Evolutionary conservation across 2,797 vertebrate genomes (phyloP).

Genomic region (Parauchenoglanis ngamensis): DNA sequence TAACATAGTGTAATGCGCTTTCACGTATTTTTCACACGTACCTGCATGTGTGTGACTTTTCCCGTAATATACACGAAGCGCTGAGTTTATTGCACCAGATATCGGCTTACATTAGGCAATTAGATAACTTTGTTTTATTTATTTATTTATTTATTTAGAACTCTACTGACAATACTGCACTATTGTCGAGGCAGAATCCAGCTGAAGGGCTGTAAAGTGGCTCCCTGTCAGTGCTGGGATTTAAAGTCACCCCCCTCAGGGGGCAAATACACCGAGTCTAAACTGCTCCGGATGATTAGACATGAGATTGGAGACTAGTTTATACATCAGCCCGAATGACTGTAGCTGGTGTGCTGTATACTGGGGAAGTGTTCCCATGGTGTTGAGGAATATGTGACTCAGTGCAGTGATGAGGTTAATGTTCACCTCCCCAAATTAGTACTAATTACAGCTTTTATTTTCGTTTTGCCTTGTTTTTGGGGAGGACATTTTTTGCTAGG

Average conservation of each 20-base stretch:
- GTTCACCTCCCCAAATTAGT: background rate
- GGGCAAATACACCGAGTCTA: too few species aligned
- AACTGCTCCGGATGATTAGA: background rate
- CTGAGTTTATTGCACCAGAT: background rate
- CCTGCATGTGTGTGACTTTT: background rate
- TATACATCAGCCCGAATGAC: background rate
- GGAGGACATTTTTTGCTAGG: too few species aligned
- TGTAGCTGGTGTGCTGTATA: background rate
- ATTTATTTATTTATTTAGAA: background rate
- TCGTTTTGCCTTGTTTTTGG: background rate
- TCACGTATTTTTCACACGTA: background rate
- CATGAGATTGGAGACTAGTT: background rate
- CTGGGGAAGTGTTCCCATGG: background rate
- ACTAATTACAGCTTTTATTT: background rate
- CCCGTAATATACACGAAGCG: background rate
- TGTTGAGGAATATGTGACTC: background rate
- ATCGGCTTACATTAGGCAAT: background rate
- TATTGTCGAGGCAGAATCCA: background rate
- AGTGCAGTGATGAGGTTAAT: background rate
- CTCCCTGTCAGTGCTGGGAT: background rate
- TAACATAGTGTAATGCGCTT: background rate
- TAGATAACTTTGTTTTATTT: too few species aligned
- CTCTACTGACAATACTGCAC: background rate
- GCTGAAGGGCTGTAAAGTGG: background rate
- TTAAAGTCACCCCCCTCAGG: background rate